Conservation (phyloP, 2,888 invertebrate species). For the Tachina grossa region DNA sequence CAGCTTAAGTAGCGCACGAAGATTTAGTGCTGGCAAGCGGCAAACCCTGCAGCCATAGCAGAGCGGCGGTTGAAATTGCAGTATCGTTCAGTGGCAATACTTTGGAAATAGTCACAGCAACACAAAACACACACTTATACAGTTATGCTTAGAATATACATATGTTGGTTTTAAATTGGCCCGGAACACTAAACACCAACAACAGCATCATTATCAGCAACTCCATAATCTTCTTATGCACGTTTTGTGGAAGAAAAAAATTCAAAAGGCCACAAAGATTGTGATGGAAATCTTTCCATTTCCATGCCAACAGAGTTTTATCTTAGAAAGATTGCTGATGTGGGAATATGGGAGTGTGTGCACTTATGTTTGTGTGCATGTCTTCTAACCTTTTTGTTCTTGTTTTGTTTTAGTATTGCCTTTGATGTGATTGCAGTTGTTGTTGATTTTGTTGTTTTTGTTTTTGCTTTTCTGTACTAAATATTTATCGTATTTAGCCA, state of each 20-base stretch:
- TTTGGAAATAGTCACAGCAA: constrained; percentile 49
- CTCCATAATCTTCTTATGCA: constrained; percentile 28
- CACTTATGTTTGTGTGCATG: not conserved
- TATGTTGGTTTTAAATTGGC: constrained; percentile 32
- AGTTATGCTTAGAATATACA: too few species aligned
- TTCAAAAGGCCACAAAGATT: constrained; percentile 39
- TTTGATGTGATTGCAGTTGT: constrained; percentile 13
- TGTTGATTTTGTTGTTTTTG: not conserved
- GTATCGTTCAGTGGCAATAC: constrained; percentile 32
- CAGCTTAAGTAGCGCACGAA: constrained; percentile 55
- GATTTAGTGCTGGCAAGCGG: constrained; percentile 14
- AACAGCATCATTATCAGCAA: constrained; percentile 20
- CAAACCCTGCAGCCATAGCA: constrained; percentile 19
- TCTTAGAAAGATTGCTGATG: constrained; percentile 11
- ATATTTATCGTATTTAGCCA: constrained; percentile 52
- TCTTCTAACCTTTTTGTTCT: constrained; percentile 5
- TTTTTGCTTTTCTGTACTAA: constrained; percentile 19
- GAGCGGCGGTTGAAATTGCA: constrained; percentile 34
- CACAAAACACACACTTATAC: constrained; percentile 53
- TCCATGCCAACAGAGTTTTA: constrained; percentile 1
- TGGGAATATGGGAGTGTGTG: not conserved
- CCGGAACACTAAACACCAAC: not conserved
- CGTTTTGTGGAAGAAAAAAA: constrained; percentile 8
- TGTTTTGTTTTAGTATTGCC: constrained; percentile 16
- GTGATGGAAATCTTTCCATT: constrained; percentile 37